A percentile compares a stretch with the other conserved stretches of the same genome.
phyloP scores from a whole-genome alignment of 1,140 invertebrate species.

The Drosophila bifasciata region DNA sequence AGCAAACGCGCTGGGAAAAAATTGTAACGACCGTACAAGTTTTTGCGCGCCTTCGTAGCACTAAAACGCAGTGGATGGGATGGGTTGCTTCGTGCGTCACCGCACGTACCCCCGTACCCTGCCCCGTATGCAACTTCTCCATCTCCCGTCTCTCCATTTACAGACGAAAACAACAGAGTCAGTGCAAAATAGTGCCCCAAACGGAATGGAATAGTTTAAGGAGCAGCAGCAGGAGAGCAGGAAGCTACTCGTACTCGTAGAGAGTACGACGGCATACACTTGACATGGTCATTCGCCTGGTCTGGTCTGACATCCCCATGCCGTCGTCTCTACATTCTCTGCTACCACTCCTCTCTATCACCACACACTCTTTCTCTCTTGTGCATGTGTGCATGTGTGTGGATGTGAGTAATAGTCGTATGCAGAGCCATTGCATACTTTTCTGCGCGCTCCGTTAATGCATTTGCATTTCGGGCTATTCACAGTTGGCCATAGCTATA shows the following conservation, averaged over 20 bases:
- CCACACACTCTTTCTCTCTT: neutral
- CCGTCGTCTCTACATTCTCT: too few relatives aligned
- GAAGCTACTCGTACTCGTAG: too few relatives aligned
- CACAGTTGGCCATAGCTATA: slow-evolving; percentile 43
- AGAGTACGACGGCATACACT: slow-evolving; percentile 50
- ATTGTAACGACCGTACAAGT: slow-evolving; percentile 45
- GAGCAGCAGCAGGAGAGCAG: slow-evolving; percentile 17
- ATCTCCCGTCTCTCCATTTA: slow-evolving; percentile 18
- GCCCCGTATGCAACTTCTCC: slow-evolving; percentile 1
- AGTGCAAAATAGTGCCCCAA: slow-evolving; percentile 9
- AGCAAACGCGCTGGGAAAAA: slow-evolving; percentile 24
- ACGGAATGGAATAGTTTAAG: slow-evolving; percentile 5
- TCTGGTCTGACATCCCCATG: slow-evolving; percentile 36
- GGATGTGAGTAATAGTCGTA: neutral
- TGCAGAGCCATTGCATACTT: slow-evolving; percentile 51
- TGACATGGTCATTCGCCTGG: slow-evolving; percentile 69
- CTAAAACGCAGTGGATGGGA: too few relatives aligned
- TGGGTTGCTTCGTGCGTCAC: too few relatives aligned
- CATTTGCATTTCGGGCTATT: slow-evolving; percentile 72
- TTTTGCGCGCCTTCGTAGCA: slow-evolving; percentile 31
- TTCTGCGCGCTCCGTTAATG: slow-evolving; percentile 59
- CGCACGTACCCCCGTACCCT: too few relatives aligned
- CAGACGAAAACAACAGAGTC: slow-evolving; percentile 8
- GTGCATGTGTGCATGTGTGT: slow-evolving; percentile 10
- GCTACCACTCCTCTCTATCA: neutral